phyloP scores from a whole-genome alignment of 2,797 vertebrate genomes.

The Chloroceryle amazona region DNA sequence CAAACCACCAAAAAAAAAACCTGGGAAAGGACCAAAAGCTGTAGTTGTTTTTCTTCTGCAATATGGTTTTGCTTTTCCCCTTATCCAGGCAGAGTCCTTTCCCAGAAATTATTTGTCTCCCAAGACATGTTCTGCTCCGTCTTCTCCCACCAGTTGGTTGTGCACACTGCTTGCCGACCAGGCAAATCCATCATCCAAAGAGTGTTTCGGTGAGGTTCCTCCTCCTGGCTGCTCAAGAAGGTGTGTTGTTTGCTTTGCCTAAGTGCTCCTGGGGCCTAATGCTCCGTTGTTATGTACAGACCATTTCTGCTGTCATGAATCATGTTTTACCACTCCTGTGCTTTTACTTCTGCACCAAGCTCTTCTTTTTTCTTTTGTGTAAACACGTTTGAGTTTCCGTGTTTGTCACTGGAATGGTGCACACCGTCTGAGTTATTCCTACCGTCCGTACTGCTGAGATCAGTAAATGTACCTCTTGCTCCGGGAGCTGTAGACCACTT shows the following conservation, averaged over 20 bases:
- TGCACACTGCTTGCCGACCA: not conserved
- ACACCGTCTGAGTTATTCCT: not conserved
- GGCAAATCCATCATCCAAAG: slow-evolving; percentile 20
- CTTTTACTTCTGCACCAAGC: slow-evolving; percentile 27
- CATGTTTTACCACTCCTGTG: slow-evolving; percentile 48
- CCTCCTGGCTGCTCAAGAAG: slow-evolving; percentile 82
- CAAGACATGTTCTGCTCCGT: not conserved
- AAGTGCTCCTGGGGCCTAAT: slow-evolving; percentile 78
- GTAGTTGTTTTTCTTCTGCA: not conserved
- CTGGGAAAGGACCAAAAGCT: not conserved
- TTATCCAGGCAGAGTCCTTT: not conserved
- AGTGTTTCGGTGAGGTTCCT: slow-evolving; percentile 24
- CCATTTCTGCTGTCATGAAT: slow-evolving; percentile 74
- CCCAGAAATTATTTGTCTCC: not conserved
- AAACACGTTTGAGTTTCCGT: slow-evolving; percentile 45
- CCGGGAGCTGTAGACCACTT: not conserved
- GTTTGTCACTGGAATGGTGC: not conserved
- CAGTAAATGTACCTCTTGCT: not conserved
- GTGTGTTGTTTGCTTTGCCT: slow-evolving; percentile 87
- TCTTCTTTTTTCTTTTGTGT: slow-evolving; percentile 12
- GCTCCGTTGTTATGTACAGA: slow-evolving; percentile 83
- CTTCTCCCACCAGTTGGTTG: not conserved
- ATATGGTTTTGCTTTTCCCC: not conserved
- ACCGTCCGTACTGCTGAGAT: rapidly evolving
- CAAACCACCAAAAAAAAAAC: not conserved